Conservation (phyloP, 2,888 invertebrate species). For the Spisula subtruncata region DNA sequence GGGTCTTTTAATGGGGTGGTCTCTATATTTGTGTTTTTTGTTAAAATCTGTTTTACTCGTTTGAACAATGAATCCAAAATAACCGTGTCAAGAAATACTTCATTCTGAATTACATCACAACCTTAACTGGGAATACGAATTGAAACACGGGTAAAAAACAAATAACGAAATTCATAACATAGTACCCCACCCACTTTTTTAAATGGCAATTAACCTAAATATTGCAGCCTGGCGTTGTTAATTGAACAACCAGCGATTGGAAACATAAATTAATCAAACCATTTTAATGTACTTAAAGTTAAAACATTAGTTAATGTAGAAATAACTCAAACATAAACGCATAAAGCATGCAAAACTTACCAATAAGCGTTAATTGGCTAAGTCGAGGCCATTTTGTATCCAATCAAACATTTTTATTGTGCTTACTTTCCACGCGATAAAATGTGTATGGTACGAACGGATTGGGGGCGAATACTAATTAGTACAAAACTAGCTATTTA, state of each 20-base stretch:
- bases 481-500: background rate
- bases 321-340: background rate
- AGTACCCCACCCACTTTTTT: constrained; percentile 12
- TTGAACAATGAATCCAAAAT: background rate
- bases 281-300: background rate
- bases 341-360: background rate
- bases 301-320: background rate
- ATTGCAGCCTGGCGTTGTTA: background rate
- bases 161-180: background rate
- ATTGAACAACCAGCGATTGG: background rate
- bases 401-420: constrained; percentile 66
- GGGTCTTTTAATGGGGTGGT: too few relatives aligned
- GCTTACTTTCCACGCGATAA: constrained; percentile 48
- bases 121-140: background rate
- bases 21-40: too few relatives aligned
- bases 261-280: background rate
- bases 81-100: too few relatives aligned
- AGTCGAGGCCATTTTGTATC: constrained; percentile 54
- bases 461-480: background rate
- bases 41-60: too few relatives aligned
- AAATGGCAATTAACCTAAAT: background rate
- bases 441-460: background rate
- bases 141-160: background rate
- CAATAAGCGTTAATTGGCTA: background rate
- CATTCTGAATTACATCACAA: background rate